Conservation (phyloP, 2,113 vertebrate species). For the Saimiri boliviensis region DNA sequence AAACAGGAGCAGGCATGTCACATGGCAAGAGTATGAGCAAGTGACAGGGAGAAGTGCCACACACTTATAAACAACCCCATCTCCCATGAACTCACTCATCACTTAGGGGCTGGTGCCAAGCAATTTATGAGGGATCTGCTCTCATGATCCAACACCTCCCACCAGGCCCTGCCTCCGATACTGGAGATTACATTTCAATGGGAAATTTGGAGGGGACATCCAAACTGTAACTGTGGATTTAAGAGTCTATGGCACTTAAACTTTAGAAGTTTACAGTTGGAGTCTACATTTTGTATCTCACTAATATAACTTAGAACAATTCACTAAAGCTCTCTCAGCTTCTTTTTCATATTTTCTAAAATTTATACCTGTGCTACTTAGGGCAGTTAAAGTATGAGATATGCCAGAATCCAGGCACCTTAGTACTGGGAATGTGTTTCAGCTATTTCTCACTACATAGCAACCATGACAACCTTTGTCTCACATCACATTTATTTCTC, state of each 20-base stretch:
- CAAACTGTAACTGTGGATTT: not conserved
- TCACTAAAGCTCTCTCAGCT: not conserved
- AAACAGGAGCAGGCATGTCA: too few relatives aligned
- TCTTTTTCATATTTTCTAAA: constrained; percentile 11
- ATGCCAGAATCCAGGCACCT: not conserved
- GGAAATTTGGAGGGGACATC: too few relatives aligned
- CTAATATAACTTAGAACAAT: not conserved
- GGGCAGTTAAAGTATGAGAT: not conserved
- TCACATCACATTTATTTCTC: not conserved
- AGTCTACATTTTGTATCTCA: not conserved
- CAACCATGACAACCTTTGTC: not conserved
- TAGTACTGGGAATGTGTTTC: not conserved
- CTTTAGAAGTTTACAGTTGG: not conserved
- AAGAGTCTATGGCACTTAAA: not conserved
- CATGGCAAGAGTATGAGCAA: too few relatives aligned
- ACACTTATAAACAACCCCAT: too few relatives aligned
- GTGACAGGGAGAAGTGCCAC: too few relatives aligned
- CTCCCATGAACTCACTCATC: too few relatives aligned
- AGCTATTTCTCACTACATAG: not conserved
- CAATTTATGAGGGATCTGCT: too few relatives aligned
- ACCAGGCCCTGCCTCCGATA: too few relatives aligned
- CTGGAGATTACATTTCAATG: too few relatives aligned
- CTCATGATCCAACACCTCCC: too few relatives aligned
- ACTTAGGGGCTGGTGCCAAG: too few relatives aligned
- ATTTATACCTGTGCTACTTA: not conserved